A percentile compares a stretch with the other conserved stretches of the same genome.
phyloP scores from a whole-genome alignment of 2,113 vertebrate species.

The Onychostruthus taczanowskii region DNA sequence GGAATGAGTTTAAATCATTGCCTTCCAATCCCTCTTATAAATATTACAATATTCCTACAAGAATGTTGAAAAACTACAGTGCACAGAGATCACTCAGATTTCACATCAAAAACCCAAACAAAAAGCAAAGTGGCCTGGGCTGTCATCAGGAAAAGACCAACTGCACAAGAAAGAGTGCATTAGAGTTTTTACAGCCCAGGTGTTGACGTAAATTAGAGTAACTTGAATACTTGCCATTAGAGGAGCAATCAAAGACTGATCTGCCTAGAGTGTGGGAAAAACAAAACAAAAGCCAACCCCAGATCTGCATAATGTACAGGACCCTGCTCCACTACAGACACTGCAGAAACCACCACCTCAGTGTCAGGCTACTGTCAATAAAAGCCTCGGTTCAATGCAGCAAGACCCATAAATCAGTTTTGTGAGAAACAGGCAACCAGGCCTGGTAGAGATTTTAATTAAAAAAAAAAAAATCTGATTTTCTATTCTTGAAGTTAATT shows the following conservation, averaged over 20 bases:
- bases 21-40: slow-evolving; percentile 13
- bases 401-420: neutral
- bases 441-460: neutral
- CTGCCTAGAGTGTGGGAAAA: neutral
- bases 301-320: neutral
- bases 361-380: neutral
- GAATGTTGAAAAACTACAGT: slow-evolving; percentile 32
- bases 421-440: neutral
- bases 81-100: slow-evolving; percentile 6
- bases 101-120: slow-evolving; percentile 40
- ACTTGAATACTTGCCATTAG: slow-evolving; percentile 25
- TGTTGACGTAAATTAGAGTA: slow-evolving; percentile 24
- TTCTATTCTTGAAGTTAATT: slow-evolving; percentile 21
- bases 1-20: neutral
- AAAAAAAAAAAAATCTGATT: neutral
- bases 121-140: neutral
- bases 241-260: slow-evolving; percentile 15
- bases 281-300: slow-evolving; percentile 1
- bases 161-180: neutral
- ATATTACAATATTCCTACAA: slow-evolving; percentile 14
- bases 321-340: neutral
- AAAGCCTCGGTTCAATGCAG: neutral
- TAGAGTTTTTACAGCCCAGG: slow-evolving; percentile 39
- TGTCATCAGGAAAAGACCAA: neutral
- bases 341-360: neutral